phyloP scores from a whole-genome alignment of 2,113 vertebrate species.

The Leuciscus idus region DNA sequence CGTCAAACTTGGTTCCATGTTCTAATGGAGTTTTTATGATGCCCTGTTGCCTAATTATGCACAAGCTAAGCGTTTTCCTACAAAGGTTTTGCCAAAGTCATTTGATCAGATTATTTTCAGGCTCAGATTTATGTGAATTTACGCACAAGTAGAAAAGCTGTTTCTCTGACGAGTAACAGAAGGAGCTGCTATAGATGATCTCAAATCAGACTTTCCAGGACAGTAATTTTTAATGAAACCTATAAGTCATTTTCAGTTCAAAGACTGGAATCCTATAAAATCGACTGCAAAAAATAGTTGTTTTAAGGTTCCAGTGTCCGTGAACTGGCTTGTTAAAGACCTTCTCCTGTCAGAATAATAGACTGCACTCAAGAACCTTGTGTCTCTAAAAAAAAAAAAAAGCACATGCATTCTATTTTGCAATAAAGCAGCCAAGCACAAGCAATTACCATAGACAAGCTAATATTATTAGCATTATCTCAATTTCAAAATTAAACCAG shows the following conservation, averaged over 20 bases:
- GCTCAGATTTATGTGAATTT: conserved; percentile 1
- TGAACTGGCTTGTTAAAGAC: neutral
- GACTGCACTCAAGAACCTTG: neutral
- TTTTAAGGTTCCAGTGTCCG: conserved; percentile 8
- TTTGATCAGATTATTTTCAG: neutral
- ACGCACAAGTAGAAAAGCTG: neutral
- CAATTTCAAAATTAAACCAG: neutral
- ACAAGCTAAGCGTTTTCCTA: neutral
- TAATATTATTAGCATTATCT: neutral
- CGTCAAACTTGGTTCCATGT: conserved; percentile 15
- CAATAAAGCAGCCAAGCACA: neutral
- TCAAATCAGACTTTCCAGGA: neutral
- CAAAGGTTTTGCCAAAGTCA: conserved; percentile 1
- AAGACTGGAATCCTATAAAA: conserved; percentile 12
- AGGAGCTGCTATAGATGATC: neutral
- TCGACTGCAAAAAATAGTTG: neutral
- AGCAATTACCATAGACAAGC: too few species aligned
- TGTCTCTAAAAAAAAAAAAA: neutral
- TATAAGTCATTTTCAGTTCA: conserved; percentile 1
- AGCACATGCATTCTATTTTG: neutral
- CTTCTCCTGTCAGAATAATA: conserved; percentile 32
- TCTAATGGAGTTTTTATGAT: conserved; percentile 34
- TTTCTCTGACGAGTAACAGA: neutral
- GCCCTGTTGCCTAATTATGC: neutral
- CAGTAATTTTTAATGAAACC: neutral